Evolutionary conservation across 2,113 vertebrate genomes (phyloP), one percentile per base, ranked within the genome.

Genomic region (Epinephelus fuscoguttatus): DNA sequence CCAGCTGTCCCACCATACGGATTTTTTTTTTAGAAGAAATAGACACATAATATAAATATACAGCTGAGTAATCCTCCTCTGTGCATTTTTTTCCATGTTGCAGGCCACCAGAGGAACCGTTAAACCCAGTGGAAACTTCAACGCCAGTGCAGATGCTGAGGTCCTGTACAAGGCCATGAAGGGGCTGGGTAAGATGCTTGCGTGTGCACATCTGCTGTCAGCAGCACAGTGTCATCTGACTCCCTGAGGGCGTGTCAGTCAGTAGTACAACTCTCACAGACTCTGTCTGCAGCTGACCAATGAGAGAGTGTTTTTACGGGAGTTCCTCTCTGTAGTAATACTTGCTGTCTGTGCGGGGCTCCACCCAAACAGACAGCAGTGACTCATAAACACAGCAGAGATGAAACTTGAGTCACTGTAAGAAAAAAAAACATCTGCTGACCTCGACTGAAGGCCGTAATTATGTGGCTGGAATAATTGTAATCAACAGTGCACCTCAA

Each of bases 131-230:
- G 57, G 85, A 73, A 96, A 94, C 79, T 99, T 99, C 87, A 96
- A 97, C n/a, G 96, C 96, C 84, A 96, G 93, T 75, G 91, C 92
- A 6, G 98, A 99, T 89, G 97, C 98, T 3, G 96, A 97, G 82
- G 78, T 89, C 18, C 96, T 99, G 70, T 93, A 96, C 67, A 98
- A 98, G 81, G 97, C 98, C 73, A 99, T 99, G 98, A 98, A 99
- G 88, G 98, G 98, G 78, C 70, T 99, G 13, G 98, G 98, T 99
- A 95, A 97, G 92, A 57, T 59, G 53, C 12, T n/a, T 13, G 14
- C 45, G 18, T 45, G 6, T 53, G 49, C 47, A 23, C 37, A 6
- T 71, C 2, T 68, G 7, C 40, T 42, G 17, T 66, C 25, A n/a
- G 23, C 45, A 9, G 23, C 45, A 9, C 42, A 5, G 12, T 23